Evolutionary conservation across 2,113 vertebrate species (phyloP), one percentile per base, ranked within the genome.

Genomic region (Anas platyrhynchos): DNA sequence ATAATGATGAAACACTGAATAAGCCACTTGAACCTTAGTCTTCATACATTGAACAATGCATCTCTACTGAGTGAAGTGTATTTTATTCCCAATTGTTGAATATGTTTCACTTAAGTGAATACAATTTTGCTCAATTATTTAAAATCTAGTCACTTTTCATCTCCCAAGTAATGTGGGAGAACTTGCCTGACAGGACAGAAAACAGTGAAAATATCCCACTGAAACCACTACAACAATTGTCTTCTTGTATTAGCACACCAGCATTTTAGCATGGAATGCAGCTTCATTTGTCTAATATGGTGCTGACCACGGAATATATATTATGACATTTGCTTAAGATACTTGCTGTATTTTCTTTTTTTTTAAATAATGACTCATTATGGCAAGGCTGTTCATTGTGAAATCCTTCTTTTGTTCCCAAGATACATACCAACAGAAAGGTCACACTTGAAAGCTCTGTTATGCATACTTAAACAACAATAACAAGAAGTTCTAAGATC

Each of bases 321-420:
- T 82, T 95, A 95, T 98, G 98, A 97, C 98, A 98, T 98, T 98
- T 97, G 82, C 91, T 94, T 95, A 97, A 97, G 97, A 97, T 94
- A 96, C 95, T 95, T 95, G 96, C 93, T 97, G 90, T 87, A 79
- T 92, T 97, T 97, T 92, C 97, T 92, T 44, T 97, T 92, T 92
- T 97, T 92, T 96, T 71, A 97, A 97, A 98, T 94, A 98, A 97
- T 97, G 97, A 97, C 89, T 97, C 97, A 97, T 97, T 98, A 96
- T 97, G 92, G 96, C 95, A 92, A 95, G 72, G 87, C 91, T 97
- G 96, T 94, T 94, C 46, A 46, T 97, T 97, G 96, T 97, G 77
- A 96, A 96, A 84, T 78, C 87, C 79, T 95, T 89, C 93, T 94
- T 97, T 94, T 97, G 95, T 94, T 98, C 93, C 88, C 96, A 95